phyloP scores from a whole-genome alignment of 2,797 vertebrate genomes.

The Cynopterus sphinx region DNA sequence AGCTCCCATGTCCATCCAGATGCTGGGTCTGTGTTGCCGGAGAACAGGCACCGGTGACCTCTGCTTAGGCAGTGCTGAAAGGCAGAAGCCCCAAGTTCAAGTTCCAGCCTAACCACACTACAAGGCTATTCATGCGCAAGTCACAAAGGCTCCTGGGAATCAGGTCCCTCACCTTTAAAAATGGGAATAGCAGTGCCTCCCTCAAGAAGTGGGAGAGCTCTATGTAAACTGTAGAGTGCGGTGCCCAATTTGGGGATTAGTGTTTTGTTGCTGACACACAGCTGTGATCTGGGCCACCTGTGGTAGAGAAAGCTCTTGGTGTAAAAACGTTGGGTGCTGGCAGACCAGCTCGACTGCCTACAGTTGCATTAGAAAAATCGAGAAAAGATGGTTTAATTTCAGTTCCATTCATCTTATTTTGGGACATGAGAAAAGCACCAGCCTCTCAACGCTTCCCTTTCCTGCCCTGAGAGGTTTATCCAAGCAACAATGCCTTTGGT shows the following conservation, averaged over 20 bases:
- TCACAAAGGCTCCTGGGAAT: not conserved
- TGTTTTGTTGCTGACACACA: not conserved
- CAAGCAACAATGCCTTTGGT: not conserved
- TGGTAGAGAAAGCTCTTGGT: not conserved
- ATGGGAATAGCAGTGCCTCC: not conserved
- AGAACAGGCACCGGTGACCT: not conserved
- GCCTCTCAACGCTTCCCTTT: not conserved
- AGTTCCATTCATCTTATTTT: not conserved
- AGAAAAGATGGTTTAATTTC: not conserved
- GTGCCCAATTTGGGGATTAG: too few relatives aligned
- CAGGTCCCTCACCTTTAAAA: not conserved
- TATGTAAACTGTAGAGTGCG: not conserved
- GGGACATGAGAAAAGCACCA: not conserved
- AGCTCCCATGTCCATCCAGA: too few relatives aligned
- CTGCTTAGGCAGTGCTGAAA: not conserved
- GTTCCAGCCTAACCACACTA: not conserved
- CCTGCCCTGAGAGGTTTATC: not conserved
- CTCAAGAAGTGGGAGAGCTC: not conserved
- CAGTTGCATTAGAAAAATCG: not conserved
- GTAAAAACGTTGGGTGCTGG: not conserved
- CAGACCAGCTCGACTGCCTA: not conserved
- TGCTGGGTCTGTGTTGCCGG: not conserved
- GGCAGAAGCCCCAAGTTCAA: not conserved
- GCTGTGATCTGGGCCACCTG: not conserved
- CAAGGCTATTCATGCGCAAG: not conserved